Conservation (phyloP, 2,888 invertebrate species). For the Standfussiana lucernea region DNA sequence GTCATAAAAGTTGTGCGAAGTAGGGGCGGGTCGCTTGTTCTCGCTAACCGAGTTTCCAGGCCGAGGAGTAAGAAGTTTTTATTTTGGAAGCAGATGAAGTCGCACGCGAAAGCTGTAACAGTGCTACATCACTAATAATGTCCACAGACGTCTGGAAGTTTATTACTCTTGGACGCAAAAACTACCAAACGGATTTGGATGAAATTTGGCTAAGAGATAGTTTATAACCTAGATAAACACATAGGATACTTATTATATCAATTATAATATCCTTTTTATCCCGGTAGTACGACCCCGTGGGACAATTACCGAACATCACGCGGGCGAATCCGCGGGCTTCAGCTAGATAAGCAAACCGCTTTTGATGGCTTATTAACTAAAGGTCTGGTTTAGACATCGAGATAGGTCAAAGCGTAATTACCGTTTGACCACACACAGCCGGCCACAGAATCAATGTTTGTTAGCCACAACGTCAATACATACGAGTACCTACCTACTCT, state of each 20-base stretch:
- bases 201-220: not conserved
- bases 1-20: not conserved
- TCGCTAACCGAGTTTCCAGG: not conserved
- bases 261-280: not conserved
- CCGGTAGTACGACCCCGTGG: not conserved
- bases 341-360: not conserved
- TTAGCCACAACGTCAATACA: not conserved
- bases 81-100: not conserved
- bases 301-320: not conserved
- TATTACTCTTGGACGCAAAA: not conserved
- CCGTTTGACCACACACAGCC: not conserved
- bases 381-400: not conserved
- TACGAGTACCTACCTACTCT: not conserved
- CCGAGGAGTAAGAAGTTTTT: not conserved
- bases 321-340: not conserved
- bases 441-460: not conserved
- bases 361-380: not conserved
- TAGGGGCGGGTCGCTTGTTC: too few relatives aligned
- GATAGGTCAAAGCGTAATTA: not conserved
- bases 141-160: not conserved
- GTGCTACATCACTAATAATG: not conserved
- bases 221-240: not conserved
- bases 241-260: not conserved
- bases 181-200: not conserved
- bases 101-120: not conserved